Evolutionary conservation across 2,113 vertebrate genomes (phyloP).

Genomic region (Forbesichthys papilliferus): DNA sequence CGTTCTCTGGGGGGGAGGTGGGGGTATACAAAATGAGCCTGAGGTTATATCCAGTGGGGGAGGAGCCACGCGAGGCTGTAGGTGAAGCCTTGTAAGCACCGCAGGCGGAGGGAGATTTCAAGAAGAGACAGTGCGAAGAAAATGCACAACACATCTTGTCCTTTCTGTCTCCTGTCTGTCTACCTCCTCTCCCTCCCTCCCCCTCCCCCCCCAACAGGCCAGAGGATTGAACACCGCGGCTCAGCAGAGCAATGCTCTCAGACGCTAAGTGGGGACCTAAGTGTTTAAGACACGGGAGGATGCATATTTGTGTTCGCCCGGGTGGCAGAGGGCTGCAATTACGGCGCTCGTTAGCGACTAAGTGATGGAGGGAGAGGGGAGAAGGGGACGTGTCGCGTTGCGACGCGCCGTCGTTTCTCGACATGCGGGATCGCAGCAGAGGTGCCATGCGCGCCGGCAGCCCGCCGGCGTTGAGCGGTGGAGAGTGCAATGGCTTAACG

Average conservation of each 20-base stretch:
- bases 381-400: constrained; percentile 38
- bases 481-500: not conserved
- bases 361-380: constrained; percentile 42
- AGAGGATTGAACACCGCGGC: constrained; percentile 17
- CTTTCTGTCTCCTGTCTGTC: too few species aligned
- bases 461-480: constrained; percentile 26
- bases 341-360: constrained; percentile 44
- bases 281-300: constrained; percentile 59
- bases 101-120: constrained; percentile 46
- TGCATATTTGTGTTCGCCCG: constrained; percentile 48
- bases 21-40: too few species aligned
- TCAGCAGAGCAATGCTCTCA: constrained; percentile 19
- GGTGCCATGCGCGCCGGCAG: constrained; percentile 8
- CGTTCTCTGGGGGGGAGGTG: too few species aligned
- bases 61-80: constrained; percentile 57
- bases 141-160: constrained; percentile 4
- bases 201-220: constrained; percentile 16
- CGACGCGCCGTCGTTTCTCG: constrained; percentile 47
- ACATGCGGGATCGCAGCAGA: constrained; percentile 22
- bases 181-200: not conserved
- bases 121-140: constrained; percentile 33
- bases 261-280: constrained; percentile 49
- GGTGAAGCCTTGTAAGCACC: constrained; percentile 64
- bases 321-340: constrained; percentile 47
- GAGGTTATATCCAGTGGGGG: constrained; percentile 5